These are phyloP conservation scores for Cheirogaleus medius DNA, from an alignment of 2,113 vertebrate species.

Conservation along the genomic window DNA sequence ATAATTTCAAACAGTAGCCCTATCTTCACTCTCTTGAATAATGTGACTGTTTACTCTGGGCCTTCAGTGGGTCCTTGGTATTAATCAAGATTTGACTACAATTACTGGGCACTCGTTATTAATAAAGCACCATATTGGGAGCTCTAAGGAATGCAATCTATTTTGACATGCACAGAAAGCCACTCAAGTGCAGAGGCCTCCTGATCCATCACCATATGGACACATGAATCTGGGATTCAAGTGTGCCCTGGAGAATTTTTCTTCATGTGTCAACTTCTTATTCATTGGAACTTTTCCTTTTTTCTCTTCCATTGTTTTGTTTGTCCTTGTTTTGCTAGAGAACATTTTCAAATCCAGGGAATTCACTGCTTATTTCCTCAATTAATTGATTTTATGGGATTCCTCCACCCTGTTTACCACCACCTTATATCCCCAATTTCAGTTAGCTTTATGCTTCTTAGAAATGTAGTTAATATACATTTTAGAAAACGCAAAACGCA, in stretches of 20 bases:
- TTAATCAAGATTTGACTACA: neutral
- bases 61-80: neutral
- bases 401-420: neutral
- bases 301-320: neutral
- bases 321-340: neutral
- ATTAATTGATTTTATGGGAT: neutral
- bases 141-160: neutral
- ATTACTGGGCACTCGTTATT: neutral
- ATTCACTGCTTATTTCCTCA: neutral
- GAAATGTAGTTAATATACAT: neutral
- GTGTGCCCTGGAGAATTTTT: neutral
- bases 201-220: neutral
- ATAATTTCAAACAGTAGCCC: neutral
- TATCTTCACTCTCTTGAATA: neutral
- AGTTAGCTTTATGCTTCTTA: neutral
- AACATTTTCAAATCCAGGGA: neutral
- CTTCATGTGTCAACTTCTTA: neutral
- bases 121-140: neutral
- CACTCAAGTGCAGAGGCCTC: neutral
- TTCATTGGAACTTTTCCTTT: neutral
- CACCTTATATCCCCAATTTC: neutral
- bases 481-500: neutral
- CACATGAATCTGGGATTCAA: neutral
- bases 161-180: neutral
- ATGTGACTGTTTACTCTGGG: neutral